These are phyloP conservation scores for Aporophyla lueneburgensis DNA, from an alignment of 2,888 invertebrate species.

Conservation along the genomic window DNA sequence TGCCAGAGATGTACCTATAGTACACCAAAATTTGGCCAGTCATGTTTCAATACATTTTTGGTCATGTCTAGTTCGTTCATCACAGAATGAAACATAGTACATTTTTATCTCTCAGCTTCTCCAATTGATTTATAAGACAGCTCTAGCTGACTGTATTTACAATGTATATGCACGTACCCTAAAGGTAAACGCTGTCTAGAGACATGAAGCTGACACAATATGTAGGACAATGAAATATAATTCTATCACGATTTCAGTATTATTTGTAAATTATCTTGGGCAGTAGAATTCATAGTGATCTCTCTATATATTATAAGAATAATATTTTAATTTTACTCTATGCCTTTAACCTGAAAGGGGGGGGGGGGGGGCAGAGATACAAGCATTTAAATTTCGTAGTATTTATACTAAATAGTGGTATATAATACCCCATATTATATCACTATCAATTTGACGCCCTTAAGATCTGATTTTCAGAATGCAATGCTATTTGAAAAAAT, in stretches of 20 bases:
- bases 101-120: neutral
- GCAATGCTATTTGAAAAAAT: constrained; percentile 7
- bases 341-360: neutral
- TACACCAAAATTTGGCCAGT: neutral
- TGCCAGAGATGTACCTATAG: neutral
- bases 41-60: neutral
- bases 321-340: neutral
- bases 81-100: neutral
- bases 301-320: neutral
- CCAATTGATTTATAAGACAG: constrained; percentile 40
- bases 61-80: neutral
- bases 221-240: constrained; percentile 44
- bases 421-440: neutral
- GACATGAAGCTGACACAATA: constrained; percentile 35
- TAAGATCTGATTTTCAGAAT: neutral
- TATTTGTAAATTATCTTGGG: neutral
- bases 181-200: constrained; percentile 17
- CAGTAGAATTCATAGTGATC: constrained; percentile 14
- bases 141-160: constrained; percentile 40
- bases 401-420: neutral
- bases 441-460: constrained; percentile 17
- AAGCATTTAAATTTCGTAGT: neutral
- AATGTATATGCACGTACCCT: constrained; percentile 36
- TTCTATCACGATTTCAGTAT: constrained; percentile 27
- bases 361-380: neutral